These are phyloP conservation scores for Phaetusa simplex DNA, from an alignment of 2,113 vertebrate genomes.

Conservation along the genomic window DNA sequence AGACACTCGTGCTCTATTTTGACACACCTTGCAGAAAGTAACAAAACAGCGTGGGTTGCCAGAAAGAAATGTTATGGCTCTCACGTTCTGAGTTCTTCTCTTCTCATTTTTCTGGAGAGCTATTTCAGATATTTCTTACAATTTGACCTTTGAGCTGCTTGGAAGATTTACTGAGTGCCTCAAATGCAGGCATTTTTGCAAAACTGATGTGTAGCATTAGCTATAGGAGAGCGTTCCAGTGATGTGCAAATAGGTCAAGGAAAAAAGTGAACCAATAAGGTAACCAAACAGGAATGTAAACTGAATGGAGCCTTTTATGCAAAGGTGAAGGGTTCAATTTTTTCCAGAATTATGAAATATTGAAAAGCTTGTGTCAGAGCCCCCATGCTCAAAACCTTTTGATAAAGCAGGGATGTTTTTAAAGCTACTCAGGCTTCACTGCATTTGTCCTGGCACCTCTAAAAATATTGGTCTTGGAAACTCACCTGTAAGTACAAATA, in stretches of 20 bases:
- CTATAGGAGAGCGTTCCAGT: constrained; percentile 42
- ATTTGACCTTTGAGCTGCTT: constrained; percentile 42
- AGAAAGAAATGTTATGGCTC: not conserved
- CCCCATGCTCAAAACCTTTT: constrained; percentile 18
- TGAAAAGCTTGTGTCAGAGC: constrained; percentile 36
- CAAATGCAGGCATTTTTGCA: constrained; percentile 30
- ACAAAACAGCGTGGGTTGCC: not conserved
- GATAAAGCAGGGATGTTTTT: constrained; percentile 52
- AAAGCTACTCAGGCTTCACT: not conserved
- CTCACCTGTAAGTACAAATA: not conserved
- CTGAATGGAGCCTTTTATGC: constrained; percentile 41
- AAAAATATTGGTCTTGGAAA: constrained; percentile 34
- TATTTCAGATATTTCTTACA: constrained; percentile 55
- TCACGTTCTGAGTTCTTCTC: not conserved
- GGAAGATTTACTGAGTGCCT: constrained; percentile 37
- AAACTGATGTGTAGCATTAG: constrained; percentile 9
- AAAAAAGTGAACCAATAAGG: constrained; percentile 43
- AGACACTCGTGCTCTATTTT: not conserved
- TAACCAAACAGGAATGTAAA: constrained; percentile 45
- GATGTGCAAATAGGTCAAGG: constrained; percentile 53
- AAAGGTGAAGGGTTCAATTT: constrained; percentile 40
- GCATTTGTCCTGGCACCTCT: constrained; percentile 7
- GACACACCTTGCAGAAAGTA: constrained; percentile 28
- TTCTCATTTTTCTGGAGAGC: not conserved
- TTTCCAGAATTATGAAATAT: constrained; percentile 43